A percentile compares a stretch with the other conserved stretches of the same genome.
Evolutionary conservation across 2,797 vertebrate species (phyloP).

Genomic region (Potorous gilbertii): DNA sequence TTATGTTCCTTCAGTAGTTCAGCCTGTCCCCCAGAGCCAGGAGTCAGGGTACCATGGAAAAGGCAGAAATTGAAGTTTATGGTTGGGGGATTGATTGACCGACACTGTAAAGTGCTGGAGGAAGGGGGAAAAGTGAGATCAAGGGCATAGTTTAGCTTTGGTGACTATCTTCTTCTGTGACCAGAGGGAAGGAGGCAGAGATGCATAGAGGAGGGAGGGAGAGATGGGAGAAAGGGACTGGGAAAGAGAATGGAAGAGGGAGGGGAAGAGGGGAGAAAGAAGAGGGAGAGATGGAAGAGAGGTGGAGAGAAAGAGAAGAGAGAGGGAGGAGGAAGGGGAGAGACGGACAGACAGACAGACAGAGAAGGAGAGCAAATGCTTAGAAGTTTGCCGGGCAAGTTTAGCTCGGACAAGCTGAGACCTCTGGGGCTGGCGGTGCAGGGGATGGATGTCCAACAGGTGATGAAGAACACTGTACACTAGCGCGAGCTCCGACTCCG

Average conservation of each 20-base stretch:
- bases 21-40: neutral
- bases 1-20: neutral
- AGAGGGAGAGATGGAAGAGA: too few species aligned
- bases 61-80: neutral
- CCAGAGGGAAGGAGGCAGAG: too few species aligned
- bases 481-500: neutral
- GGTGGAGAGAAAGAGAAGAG: too few species aligned
- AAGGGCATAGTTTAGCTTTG: neutral
- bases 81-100: neutral
- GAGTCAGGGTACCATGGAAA: neutral
- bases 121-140: neutral
- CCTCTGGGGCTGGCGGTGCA: neutral
- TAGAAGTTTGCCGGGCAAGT: too few species aligned
- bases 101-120: neutral
- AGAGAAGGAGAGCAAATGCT: too few species aligned
- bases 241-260: too few species aligned
- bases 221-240: neutral
- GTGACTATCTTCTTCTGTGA: neutral
- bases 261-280: fast-evolving
- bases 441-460: too few species aligned
- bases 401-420: neutral
- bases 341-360: too few species aligned
- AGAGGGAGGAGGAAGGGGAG: neutral
- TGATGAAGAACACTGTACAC: neutral
- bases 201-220: neutral